Percentiles rank a stretch among this genome's conserved stretches.
These are phyloP conservation scores for Hesperia comma DNA, from an alignment of 2,888 invertebrate species.

Conservation along the genomic window DNA sequence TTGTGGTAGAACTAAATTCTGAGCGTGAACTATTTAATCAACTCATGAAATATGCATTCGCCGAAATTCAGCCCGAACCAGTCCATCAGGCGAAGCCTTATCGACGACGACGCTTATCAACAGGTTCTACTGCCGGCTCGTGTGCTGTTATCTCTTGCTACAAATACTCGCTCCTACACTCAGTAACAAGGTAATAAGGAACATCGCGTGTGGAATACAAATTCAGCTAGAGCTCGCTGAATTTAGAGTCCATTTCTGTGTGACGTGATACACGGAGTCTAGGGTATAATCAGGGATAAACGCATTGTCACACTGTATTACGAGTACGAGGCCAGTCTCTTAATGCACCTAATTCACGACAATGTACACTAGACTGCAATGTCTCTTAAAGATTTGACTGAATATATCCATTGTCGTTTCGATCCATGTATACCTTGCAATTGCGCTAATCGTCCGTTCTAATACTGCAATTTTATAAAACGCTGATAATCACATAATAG, in stretches of 20 bases:
- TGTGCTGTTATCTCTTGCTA: slow-evolving; percentile 81
- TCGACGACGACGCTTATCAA: slow-evolving; percentile 82
- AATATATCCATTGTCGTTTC: slow-evolving; percentile 9
- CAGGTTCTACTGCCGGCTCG: slow-evolving; percentile 79
- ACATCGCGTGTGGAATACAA: slow-evolving; percentile 38
- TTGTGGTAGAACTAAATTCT: slow-evolving; percentile 58
- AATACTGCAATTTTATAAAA: background rate
- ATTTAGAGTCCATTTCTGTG: slow-evolving; percentile 45
- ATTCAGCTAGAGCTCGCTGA: slow-evolving; percentile 42
- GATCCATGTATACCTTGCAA: background rate
- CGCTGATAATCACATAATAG: background rate
- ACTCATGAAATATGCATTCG: slow-evolving; percentile 82
- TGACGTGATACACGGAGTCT: slow-evolving; percentile 44
- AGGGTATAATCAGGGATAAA: slow-evolving; percentile 72
- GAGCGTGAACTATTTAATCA: slow-evolving; percentile 82
- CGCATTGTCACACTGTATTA: slow-evolving; percentile 79
- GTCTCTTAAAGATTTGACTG: slow-evolving; percentile 43
- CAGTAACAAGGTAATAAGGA: slow-evolving; percentile 53
- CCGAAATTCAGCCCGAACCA: slow-evolving; percentile 78
- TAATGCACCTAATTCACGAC: slow-evolving; percentile 81
- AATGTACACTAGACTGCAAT: slow-evolving; percentile 69
- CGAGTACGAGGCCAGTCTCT: slow-evolving; percentile 68
- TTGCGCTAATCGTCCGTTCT: background rate
- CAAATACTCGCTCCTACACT: slow-evolving; percentile 69
- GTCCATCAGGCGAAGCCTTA: slow-evolving; percentile 78